Percentiles rank a stretch among this genome's conserved stretches.
Conservation (phyloP, 2,888 invertebrate species). For the Stenolophus ochropezus region DNA sequence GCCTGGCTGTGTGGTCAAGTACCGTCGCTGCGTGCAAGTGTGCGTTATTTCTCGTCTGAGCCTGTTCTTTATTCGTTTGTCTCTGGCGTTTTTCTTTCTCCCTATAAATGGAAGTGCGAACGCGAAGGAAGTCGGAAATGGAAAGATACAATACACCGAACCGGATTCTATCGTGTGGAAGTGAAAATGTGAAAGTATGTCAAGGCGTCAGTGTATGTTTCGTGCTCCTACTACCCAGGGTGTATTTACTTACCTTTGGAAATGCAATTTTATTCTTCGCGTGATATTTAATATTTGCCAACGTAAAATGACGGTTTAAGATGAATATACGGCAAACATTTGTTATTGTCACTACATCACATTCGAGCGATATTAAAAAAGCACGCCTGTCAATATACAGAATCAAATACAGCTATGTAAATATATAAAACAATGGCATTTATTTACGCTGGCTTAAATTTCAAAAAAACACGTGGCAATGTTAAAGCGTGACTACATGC, state of each 20-base stretch:
- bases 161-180: slow-evolving; percentile 26
- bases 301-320: neutral
- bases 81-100: slow-evolving; percentile 4
- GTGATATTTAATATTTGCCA: neutral
- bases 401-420: neutral
- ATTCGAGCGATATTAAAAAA: neutral
- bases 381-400: neutral
- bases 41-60: neutral
- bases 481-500: too few relatives aligned
- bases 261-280: neutral
- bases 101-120: slow-evolving; percentile 8
- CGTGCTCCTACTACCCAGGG: neutral
- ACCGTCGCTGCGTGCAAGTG: neutral
- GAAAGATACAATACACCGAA: slow-evolving; percentile 32
- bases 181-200: slow-evolving; percentile 31
- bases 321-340: neutral
- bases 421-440: too few relatives aligned
- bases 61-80: slow-evolving; percentile 5
- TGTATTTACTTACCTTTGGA: slow-evolving; percentile 1
- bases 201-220: slow-evolving; percentile 1
- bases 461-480: too few relatives aligned
- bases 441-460: too few relatives aligned
- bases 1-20: slow-evolving; percentile 26
- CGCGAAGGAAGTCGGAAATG: slow-evolving; percentile 24
- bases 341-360: neutral